Evolutionary conservation across 1,140 invertebrate genomes (phyloP).

Genomic region (Zaprionus ornatus): DNA sequence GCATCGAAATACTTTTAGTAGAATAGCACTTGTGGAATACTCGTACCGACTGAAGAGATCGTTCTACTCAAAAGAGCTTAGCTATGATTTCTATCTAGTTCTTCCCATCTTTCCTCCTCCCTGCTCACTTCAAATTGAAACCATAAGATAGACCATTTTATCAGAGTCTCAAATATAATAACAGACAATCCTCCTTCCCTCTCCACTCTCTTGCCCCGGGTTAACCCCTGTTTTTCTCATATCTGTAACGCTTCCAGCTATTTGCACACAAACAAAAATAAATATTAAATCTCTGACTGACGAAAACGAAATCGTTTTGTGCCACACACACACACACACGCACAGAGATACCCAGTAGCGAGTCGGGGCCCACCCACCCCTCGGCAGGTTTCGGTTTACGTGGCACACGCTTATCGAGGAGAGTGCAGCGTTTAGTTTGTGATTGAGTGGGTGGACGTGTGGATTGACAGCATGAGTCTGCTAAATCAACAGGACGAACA

Average conservation of each 20-base stretch:
- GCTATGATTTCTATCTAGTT: too few species aligned
- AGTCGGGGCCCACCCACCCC: neutral
- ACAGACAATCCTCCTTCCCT: conserved; percentile 8
- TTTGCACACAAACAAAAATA: conserved; percentile 83
- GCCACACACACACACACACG: conserved; percentile 27
- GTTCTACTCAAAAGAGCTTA: too few species aligned
- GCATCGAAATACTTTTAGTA: neutral
- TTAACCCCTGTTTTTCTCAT: conserved; percentile 8
- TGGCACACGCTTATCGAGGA: conserved; percentile 74
- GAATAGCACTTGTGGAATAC: neutral
- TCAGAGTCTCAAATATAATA: conserved; percentile 31
- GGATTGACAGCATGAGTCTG: conserved; percentile 82
- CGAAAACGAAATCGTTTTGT: conserved; percentile 69
- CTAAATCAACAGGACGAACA: conserved; percentile 69
- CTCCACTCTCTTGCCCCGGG: neutral
- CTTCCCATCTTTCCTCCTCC: neutral
- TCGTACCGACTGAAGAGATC: neutral
- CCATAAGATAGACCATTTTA: conserved; percentile 20
- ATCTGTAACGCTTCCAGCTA: conserved; percentile 72
- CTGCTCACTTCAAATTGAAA: conserved; percentile 3
- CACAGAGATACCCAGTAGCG: neutral
- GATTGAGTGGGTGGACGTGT: conserved; percentile 83
- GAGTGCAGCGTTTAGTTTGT: conserved; percentile 73
- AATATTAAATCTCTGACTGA: conserved; percentile 79
- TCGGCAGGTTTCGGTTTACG: conserved; percentile 43